phyloP scores from a whole-genome alignment of 2,888 invertebrate species.

The Abscondita cerata region DNA sequence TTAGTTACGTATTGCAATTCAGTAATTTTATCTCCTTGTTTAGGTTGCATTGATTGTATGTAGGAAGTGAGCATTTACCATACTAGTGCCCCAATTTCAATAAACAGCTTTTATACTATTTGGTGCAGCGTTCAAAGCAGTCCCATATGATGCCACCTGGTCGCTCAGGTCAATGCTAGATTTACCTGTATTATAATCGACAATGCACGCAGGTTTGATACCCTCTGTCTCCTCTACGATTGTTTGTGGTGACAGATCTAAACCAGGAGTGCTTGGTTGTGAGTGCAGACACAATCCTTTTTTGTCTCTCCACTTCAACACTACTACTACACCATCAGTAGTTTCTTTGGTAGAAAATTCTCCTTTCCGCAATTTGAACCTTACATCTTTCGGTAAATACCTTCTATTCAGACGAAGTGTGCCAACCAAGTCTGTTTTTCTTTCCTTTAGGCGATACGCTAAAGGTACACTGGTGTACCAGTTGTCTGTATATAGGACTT shows the following conservation, averaged over 20 bases:
- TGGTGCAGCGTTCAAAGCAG: conserved; percentile 21
- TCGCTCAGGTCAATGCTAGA: conserved; percentile 28
- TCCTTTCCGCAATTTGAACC: neutral
- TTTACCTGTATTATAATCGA: conserved; percentile 28
- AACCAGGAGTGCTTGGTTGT: conserved; percentile 9
- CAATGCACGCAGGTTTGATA: conserved; percentile 15
- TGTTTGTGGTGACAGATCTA: neutral
- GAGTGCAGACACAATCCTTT: conserved; percentile 1
- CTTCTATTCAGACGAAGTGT: neutral
- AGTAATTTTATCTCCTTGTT: neutral
- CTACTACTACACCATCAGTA: neutral
- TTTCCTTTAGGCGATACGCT: neutral
- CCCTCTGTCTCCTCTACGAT: neutral
- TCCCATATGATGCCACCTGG: conserved; percentile 24
- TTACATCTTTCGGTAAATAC: neutral
- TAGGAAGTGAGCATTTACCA: neutral
- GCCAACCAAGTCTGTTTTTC: neutral
- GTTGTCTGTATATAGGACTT: neutral
- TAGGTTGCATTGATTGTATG: neutral
- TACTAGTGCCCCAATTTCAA: conserved; percentile 19
- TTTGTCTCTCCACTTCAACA: conserved; percentile 5
- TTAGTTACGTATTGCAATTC: no score
- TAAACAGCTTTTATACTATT: conserved; percentile 30
- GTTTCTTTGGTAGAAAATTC: neutral
- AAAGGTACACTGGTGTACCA: neutral